Conservation (phyloP, 2,797 vertebrate species). For the Gouania willdenowi region DNA sequence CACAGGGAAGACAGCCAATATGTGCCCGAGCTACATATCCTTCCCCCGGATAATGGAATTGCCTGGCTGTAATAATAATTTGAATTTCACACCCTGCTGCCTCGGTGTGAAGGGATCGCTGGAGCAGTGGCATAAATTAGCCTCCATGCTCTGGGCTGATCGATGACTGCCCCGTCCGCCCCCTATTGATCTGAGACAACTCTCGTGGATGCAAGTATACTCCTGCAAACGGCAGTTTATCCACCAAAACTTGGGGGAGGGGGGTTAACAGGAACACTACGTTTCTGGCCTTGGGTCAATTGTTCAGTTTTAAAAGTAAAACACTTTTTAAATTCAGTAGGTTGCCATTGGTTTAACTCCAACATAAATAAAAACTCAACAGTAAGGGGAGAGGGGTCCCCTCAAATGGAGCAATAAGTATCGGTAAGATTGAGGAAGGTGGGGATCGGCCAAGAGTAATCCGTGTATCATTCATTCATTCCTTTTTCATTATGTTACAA, state of each 20-base stretch:
- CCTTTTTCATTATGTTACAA: too few relatives aligned
- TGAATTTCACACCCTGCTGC: conserved; percentile 76
- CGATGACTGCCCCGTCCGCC: conserved; percentile 68
- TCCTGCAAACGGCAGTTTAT: conserved; percentile 9
- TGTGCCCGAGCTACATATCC: conserved; percentile 67
- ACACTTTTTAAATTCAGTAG: too few relatives aligned
- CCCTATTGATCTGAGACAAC: conserved; percentile 73
- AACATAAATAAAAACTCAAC: too few relatives aligned
- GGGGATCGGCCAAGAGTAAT: too few relatives aligned
- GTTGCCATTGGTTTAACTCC: too few relatives aligned
- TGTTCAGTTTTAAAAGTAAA: too few relatives aligned
- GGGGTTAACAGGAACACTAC: too few relatives aligned
- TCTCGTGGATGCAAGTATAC: conserved; percentile 53
- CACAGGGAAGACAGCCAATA: conserved; percentile 65
- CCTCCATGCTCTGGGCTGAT: conserved; percentile 66
- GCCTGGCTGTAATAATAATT: conserved; percentile 78
- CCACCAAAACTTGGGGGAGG: conserved; percentile 1
- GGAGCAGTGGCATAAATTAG: conserved; percentile 76
- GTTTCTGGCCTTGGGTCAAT: too few relatives aligned
- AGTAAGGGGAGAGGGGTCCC: too few relatives aligned
- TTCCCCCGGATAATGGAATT: conserved; percentile 76
- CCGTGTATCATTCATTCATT: too few relatives aligned
- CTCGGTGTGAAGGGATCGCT: conserved; percentile 56
- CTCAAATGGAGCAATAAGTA: too few relatives aligned
- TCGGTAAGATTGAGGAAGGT: too few relatives aligned